Percentiles rank a stretch among this genome's conserved stretches.
Conservation (phyloP, 2,888 invertebrate genomes). For the Hylaea fasciaria region DNA sequence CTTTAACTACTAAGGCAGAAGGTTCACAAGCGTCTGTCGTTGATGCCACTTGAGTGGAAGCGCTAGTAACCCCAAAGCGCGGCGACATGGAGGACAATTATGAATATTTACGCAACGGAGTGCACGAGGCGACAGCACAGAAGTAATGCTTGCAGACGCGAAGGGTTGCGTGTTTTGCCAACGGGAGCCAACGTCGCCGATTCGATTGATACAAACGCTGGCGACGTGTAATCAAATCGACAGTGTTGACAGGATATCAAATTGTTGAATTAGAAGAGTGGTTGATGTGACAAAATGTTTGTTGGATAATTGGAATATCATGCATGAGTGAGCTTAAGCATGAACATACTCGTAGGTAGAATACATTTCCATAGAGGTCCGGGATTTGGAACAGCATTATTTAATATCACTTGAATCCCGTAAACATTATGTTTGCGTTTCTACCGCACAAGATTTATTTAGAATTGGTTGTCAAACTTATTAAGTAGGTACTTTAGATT, state of each 20-base stretch:
- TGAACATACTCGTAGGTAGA: neutral
- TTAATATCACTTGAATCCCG: too few species aligned
- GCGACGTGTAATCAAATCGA: conserved; percentile 39
- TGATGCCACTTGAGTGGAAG: conserved; percentile 41
- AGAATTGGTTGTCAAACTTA: too few species aligned
- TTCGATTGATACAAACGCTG: conserved; percentile 46
- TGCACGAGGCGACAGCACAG: conserved; percentile 62
- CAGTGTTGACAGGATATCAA: conserved; percentile 38
- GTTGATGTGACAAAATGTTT: conserved; percentile 35
- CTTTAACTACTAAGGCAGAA: conserved; percentile 39
- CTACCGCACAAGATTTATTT: too few species aligned
- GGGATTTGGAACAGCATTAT: too few species aligned
- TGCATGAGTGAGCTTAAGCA: neutral
- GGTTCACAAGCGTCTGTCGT: conserved; percentile 38
- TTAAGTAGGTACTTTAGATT: too few species aligned
- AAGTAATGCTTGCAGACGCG: conserved; percentile 68
- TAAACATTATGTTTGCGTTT: too few species aligned
- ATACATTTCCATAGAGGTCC: too few species aligned
- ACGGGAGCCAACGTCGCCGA: conserved; percentile 39
- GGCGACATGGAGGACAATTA: conserved; percentile 58
- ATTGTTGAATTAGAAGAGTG: conserved; percentile 33
- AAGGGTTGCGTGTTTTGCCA: conserved; percentile 61
- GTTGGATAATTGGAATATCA: conserved; percentile 11
- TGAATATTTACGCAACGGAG: conserved; percentile 72
- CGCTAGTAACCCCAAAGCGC: conserved; percentile 55